These are phyloP conservation scores for Lophius piscatorius DNA, from an alignment of 2,113 vertebrate species.

Conservation along the genomic window DNA sequence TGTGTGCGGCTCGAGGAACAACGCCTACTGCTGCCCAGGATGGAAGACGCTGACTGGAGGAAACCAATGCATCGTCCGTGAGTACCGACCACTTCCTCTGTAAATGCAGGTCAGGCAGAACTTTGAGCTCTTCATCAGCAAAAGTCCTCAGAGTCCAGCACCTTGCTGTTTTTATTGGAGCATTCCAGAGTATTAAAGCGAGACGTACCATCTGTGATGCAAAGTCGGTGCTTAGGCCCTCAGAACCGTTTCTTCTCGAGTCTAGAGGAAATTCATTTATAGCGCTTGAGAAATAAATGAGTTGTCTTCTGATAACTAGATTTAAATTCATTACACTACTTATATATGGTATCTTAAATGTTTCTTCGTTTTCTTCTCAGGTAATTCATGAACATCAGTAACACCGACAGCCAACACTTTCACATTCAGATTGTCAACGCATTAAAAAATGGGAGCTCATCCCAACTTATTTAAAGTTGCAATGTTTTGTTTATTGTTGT, in stretches of 20 bases:
- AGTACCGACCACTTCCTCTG: slow-evolving; percentile 73
- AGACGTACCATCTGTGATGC: neutral
- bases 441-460: too few species aligned
- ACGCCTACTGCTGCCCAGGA: slow-evolving; percentile 96
- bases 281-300: neutral
- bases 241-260: neutral
- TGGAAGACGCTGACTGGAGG: slow-evolving; percentile 99
- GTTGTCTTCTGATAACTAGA: too few species aligned
- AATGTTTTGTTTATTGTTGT: too few species aligned
- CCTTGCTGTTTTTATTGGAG: neutral
- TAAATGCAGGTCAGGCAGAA: neutral
- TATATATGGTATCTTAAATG: too few species aligned
- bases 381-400: too few species aligned
- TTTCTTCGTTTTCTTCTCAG: too few species aligned
- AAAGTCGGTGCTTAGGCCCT: neutral
- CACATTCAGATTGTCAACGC: too few species aligned
- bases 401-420: too few species aligned
- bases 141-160: neutral
- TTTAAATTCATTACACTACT: too few species aligned
- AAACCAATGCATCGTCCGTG: slow-evolving; percentile 99
- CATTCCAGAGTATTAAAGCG: neutral
- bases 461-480: too few species aligned
- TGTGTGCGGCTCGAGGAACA: slow-evolving; percentile 95
- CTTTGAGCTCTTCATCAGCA: neutral
- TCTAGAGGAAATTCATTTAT: neutral